Conservation (phyloP, 2,113 vertebrate species). For the Pelecanoides urinatrix region DNA sequence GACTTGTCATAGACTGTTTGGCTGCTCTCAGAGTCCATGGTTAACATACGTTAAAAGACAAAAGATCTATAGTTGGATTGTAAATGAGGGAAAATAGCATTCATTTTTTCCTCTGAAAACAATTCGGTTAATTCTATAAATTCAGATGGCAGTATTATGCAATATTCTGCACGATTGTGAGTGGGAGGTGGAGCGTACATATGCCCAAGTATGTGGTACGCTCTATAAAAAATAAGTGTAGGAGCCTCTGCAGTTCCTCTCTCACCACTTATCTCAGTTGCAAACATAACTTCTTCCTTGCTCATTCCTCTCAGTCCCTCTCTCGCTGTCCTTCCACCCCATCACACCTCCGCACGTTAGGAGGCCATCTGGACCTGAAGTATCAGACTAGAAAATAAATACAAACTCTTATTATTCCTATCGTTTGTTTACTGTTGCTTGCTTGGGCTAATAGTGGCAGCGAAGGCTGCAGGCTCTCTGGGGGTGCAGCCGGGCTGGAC, state of each 20-base stretch:
- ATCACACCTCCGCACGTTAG: background rate
- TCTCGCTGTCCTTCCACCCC: background rate
- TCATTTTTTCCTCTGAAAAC: background rate
- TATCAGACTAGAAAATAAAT: background rate
- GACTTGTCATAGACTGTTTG: background rate
- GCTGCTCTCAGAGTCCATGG: background rate
- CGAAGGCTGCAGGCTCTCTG: background rate
- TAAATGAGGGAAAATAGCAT: background rate
- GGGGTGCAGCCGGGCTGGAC: background rate
- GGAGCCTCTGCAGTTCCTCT: background rate
- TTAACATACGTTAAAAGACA: background rate
- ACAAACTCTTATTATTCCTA: background rate
- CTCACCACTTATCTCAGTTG: background rate
- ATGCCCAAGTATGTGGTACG: background rate
- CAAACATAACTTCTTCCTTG: background rate
- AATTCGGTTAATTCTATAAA: background rate
- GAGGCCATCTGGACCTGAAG: background rate
- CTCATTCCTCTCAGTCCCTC: background rate
- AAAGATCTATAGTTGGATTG: background rate
- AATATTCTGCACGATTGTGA: background rate
- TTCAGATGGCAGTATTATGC: constrained; percentile 5
- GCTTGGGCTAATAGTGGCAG: background rate
- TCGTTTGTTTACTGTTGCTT: background rate
- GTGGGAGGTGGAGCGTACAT: background rate
- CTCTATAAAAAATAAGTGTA: background rate